Evolutionary conservation across 1,140 invertebrate genomes (phyloP).

Genomic region (Drosophila yakuba): DNA sequence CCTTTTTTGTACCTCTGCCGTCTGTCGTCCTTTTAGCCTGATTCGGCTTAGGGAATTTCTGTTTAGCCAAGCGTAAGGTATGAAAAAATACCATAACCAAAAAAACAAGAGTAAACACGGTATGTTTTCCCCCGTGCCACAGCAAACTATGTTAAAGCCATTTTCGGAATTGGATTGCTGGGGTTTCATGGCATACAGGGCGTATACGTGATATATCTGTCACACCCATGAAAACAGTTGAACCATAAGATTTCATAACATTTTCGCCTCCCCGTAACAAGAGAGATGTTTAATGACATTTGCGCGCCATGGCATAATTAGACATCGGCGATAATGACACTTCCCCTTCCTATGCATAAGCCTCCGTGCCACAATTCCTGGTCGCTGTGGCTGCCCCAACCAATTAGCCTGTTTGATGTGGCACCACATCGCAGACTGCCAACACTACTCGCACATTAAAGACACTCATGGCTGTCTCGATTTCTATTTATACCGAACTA

Average conservation of each 20-base stretch:
- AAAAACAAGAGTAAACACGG: neutral
- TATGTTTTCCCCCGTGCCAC: neutral
- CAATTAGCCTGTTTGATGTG: constrained; percentile 55
- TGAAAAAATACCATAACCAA: constrained; percentile 1
- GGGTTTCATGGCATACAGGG: constrained; percentile 6
- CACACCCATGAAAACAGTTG: neutral
- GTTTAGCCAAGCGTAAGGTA: constrained; percentile 24
- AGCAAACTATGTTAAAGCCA: constrained; percentile 13
- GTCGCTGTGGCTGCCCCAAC: constrained; percentile 15
- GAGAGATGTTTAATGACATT: constrained; percentile 27
- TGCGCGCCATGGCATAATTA: constrained; percentile 15
- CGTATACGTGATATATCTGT: constrained; percentile 7
- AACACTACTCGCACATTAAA: constrained; percentile 1
- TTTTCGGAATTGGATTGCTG: constrained; percentile 38
- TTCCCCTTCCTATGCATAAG: constrained; percentile 15
- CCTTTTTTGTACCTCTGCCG: neutral
- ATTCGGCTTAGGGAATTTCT: constrained; percentile 43
- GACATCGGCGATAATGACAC: constrained; percentile 38
- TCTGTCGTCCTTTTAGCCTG: neutral
- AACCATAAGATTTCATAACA: neutral
- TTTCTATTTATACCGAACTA: constrained; percentile 28
- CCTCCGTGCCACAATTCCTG: constrained; percentile 6
- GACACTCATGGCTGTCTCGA: constrained; percentile 18
- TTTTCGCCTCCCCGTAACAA: neutral
- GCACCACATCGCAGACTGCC: constrained; percentile 6